Base-by-base conservation (phyloP, 2,888 invertebrate genomes). In the Nycteola revayana region DNA sequence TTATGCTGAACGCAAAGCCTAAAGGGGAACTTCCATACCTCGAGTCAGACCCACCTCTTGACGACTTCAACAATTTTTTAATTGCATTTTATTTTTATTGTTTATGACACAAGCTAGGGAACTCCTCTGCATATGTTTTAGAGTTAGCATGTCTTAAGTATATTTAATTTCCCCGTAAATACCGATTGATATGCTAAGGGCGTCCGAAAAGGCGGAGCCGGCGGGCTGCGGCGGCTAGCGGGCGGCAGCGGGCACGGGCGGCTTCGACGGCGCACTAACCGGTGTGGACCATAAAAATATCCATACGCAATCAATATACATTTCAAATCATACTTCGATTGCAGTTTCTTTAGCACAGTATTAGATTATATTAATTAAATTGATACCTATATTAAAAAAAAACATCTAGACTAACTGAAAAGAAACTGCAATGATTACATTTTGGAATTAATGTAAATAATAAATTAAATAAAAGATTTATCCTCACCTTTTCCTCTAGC, bases 401-500 rank as follows among this genome's bases (percentile, higher is more conserved):
- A 47, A 41, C 48, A 47, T 35, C 47, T 54, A 34, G 40, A 38
- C 36, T 31, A 38, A 53, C 57, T 52, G 56, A 55, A 77, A 87
- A 84, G 85, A 83, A 84, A 86, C 83, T 88, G 84, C 86, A 87
- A 84, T 85, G 85, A 87, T 87, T 85, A 87, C 86, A 88, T 77
- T 70, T 67, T 59, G 62, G 64, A 60, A 75, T 66, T 66, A 69
- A 64, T 66, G 45, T 51, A 66, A 58, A 56, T 66, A 44, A 36
- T 30, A 50, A 30, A 54, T 36, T 33, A 48, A 49, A 55, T 36
- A 46, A 49, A 50, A 52, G 42, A 52, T 54, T 57, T 34, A 50
- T 66, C 80, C 61, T 75, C 91, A 96, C 96, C 93, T 96, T 96
- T 76, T 96, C 95, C 80, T 99, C 99, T 36, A 99, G 91, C 84